Base-by-base conservation (phyloP, 2,113 vertebrate species). In the Neogale vison region DNA sequence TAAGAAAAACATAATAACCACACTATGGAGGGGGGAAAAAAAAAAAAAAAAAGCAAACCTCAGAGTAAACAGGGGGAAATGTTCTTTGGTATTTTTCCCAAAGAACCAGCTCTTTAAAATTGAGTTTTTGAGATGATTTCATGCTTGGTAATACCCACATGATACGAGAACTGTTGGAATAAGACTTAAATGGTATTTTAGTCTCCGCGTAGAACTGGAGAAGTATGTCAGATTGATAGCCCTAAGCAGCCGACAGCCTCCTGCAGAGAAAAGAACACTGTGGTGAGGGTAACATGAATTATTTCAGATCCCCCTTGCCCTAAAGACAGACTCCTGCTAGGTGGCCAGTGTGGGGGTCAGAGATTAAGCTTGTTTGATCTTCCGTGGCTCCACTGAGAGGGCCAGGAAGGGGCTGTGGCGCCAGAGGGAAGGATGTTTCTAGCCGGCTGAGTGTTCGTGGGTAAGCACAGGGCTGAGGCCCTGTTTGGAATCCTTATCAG, bases 1-100 rank as follows among this genome's bases (percentile, higher is more conserved):
- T 96, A 98, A 97, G 95, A 55, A 97, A 98, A 83, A 93, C 94
- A 97, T 63, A 7, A 96, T 98, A 98, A 97, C 96, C 86, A 96
- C 98, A 97, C 88, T 89, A 61, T 88, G 77, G 65, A 8, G 23
- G 4, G 1, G 7, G 6, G 0, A 4, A 0, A 1, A 7, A 50
- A 82, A 45, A 42, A 4, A 0, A 1, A 7, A 50, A 82, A 45
- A 42, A 36, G 72, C 67, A 97, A 90, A 93, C 87, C 80, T 94
- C 93, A 59, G 79, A 29, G 52, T 92, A 97, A 95, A 93, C 59
- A 81, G 77, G 42, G 94, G 45, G 52, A 93, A 91, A 90, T 92
- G 74, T 92, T 93, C 90, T 94, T 96, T 97, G 86, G 84, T 92
- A 55, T 92, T 97, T 97, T 96, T 55, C 24, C 88, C 50, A n/a